Evolutionary conservation across 2,113 vertebrate species (phyloP), one percentile per base, ranked within the genome.

Genomic region (Camelus dromedarius): DNA sequence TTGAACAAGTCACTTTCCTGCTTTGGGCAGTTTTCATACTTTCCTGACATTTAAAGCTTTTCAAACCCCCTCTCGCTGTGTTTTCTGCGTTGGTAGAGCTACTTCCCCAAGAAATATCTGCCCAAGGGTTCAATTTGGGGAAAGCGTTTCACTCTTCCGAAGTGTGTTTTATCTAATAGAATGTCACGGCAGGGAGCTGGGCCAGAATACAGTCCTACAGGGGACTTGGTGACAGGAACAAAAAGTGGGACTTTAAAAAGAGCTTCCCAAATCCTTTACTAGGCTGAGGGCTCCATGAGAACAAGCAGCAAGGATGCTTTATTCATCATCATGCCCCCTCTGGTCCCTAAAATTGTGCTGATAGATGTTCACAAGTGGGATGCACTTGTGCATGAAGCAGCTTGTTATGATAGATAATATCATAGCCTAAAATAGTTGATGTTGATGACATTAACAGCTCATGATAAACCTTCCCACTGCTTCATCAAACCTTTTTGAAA

Each of bases 91-190:
- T 52, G 82, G 81, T 69, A 93, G 67, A 73, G 24, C 60, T 54
- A 14, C 72, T 96, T 94, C 38, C 48, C 82, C 42, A 67, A 58
- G 72, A 85, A 93, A 67, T 85, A 62, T 82, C 92, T 95, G 75
- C 93, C n/a, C 22, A 93, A 89, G 82, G 67, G 19, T 93, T 77
- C 86, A 89, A 67, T 79, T 69, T 81, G 72, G 28, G 80, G 66
- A 42, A 73, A 93, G 30, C 86, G 52, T 91, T 50, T 56, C n/a
- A 52, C 32, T 75, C 30, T 46, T 72, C 76, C 52, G 50, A 89
- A 85, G 8, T 85, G 48, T 35, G 32, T 91, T 72, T 72, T 54
- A 88, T 89, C 73, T 62, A 67, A 56, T 82, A 42, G 2, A 94
- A 42, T 18, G 26, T 91, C 24, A 16, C 38, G 30, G 50, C 52